These are phyloP conservation scores for Rhinoptilus africanus DNA, from an alignment of 2,113 vertebrate genomes.

Conservation along the genomic window DNA sequence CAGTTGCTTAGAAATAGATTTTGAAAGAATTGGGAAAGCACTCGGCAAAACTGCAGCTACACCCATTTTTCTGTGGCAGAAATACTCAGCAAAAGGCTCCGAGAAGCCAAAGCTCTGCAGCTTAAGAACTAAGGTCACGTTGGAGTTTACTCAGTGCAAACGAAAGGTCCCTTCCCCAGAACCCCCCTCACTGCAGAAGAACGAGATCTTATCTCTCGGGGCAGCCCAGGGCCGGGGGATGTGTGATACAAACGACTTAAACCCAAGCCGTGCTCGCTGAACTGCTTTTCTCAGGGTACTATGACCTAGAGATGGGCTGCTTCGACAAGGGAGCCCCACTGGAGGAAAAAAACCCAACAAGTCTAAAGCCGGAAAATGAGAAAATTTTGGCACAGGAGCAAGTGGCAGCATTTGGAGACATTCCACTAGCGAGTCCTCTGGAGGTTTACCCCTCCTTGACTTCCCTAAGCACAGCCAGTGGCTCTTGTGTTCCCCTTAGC, in stretches of 20 bases:
- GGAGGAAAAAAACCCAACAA: neutral
- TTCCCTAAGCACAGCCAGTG: neutral
- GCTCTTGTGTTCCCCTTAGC: neutral
- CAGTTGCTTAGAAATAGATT: neutral
- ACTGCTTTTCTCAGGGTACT: neutral
- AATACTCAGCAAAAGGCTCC: neutral
- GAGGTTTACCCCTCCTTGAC: neutral
- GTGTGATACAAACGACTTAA: neutral
- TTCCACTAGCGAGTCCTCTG: neutral
- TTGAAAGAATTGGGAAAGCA: neutral
- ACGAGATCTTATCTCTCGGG: neutral
- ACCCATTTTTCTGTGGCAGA: neutral
- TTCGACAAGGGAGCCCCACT: neutral
- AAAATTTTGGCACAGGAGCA: neutral
- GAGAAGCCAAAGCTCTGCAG: neutral
- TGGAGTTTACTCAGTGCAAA: neutral
- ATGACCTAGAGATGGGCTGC: neutral
- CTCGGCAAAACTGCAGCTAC: neutral
- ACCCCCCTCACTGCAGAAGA: neutral
- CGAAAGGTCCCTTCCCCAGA: neutral
- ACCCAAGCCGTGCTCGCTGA: neutral
- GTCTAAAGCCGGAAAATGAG: neutral
- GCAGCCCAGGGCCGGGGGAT: neutral
- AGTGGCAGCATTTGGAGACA: neutral
- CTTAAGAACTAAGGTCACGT: neutral